Evolutionary conservation across 2,113 vertebrate genomes (phyloP).

Genomic region (Callorhinus ursinus): DNA sequence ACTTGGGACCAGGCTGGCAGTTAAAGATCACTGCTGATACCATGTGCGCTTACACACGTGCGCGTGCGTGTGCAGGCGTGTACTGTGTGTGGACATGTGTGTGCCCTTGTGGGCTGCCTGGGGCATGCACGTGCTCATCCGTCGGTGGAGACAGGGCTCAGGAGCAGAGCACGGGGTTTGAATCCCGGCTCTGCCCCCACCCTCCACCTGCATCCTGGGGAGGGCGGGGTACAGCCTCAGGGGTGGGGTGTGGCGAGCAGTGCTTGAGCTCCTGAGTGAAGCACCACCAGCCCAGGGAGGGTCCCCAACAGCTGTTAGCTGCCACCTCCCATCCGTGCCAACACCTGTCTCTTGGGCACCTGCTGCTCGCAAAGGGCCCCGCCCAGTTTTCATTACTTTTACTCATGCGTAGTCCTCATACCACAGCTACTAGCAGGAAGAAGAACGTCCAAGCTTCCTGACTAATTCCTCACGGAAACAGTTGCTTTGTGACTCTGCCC

Average conservation of each 20-base stretch:
- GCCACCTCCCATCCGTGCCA: fast-evolving
- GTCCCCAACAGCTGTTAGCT: fast-evolving
- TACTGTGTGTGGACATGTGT: too few species aligned
- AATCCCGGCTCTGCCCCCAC: too few species aligned
- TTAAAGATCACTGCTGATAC: fast-evolving
- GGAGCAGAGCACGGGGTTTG: fast-evolving
- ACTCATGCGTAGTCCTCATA: fast-evolving
- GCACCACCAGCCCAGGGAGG: fast-evolving
- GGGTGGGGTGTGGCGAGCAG: too few species aligned
- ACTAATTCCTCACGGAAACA: fast-evolving
- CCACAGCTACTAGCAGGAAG: fast-evolving
- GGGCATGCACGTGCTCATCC: not conserved
- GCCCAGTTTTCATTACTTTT: too few species aligned
- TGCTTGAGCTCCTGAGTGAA: fast-evolving
- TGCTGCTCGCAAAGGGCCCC: not conserved
- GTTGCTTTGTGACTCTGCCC: fast-evolving
- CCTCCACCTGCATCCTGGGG: not conserved
- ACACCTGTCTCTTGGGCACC: fast-evolving
- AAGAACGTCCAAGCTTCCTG: fast-evolving
- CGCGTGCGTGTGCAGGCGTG: not conserved
- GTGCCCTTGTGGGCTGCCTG: not conserved
- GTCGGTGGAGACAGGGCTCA: not conserved
- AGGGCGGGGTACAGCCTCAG: fast-evolving
- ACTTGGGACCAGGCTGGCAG: not conserved
- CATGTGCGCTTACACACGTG: fast-evolving